Conservation (phyloP, 1,140 invertebrate genomes). For the Telenomus remus region DNA sequence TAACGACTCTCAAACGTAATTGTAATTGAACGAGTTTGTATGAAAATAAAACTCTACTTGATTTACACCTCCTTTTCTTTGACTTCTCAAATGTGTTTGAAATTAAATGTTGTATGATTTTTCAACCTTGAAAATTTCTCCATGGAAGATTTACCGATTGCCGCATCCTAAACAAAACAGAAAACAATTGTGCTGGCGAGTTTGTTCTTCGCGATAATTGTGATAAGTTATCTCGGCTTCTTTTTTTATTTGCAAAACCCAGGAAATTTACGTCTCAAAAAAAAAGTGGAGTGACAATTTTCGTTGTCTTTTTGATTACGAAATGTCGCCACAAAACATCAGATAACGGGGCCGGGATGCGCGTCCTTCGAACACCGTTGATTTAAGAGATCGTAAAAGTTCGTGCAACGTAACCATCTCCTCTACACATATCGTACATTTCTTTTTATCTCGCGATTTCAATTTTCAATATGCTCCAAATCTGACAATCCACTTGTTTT, state of each 20-base stretch:
- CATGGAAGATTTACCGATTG: constrained; percentile 19
- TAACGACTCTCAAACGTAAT: neutral
- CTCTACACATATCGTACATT: too few relatives aligned
- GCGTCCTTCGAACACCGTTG: constrained; percentile 24
- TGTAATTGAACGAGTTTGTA: too few relatives aligned
- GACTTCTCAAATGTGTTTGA: too few relatives aligned
- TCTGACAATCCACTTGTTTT: too few relatives aligned
- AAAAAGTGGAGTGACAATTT: constrained; percentile 22
- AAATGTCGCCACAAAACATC: constrained; percentile 27
- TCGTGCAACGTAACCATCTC: too few relatives aligned
- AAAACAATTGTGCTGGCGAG: constrained; percentile 27
- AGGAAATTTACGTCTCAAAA: constrained; percentile 48
- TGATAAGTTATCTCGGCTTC: constrained; percentile 33
- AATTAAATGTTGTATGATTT: too few relatives aligned
- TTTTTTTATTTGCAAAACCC: constrained; percentile 44
- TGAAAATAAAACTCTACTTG: too few relatives aligned
- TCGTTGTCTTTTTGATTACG: constrained; percentile 30
- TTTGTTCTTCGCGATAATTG: constrained; percentile 34
- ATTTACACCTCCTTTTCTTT: too few relatives aligned
- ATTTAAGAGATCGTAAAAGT: constrained; percentile 16
- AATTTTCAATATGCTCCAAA: too few relatives aligned
- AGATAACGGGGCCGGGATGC: too few relatives aligned
- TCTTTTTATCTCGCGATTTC: too few relatives aligned
- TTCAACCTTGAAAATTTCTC: neutral
- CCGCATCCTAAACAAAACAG: constrained; percentile 10